phyloP scores from a whole-genome alignment of 2,113 vertebrate species.

The Apeltes quadracus region DNA sequence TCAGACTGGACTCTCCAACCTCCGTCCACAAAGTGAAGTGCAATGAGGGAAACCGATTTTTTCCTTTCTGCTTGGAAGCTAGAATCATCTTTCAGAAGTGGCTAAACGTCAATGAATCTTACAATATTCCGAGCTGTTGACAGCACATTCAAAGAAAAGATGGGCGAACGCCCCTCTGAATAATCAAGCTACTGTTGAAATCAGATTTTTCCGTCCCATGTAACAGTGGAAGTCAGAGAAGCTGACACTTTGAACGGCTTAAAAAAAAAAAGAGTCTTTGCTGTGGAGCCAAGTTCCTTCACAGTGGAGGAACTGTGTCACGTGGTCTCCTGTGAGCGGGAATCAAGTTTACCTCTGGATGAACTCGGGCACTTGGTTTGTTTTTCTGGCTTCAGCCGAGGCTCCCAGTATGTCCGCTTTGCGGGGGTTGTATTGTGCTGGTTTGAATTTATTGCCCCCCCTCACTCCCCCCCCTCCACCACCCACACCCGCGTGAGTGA shows the following conservation, averaged over 20 bases:
- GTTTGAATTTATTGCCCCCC: conserved; percentile 64
- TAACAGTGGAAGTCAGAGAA: background rate
- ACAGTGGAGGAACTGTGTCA: conserved; percentile 24
- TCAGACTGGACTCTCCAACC: conserved; percentile 1
- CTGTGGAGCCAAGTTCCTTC: conserved; percentile 37
- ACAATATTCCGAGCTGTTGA: background rate
- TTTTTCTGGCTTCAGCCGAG: conserved; percentile 52
- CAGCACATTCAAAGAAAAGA: background rate
- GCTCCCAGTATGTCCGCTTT: conserved; percentile 51
- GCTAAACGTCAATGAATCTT: conserved; percentile 8
- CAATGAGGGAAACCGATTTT: background rate
- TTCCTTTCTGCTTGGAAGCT: conserved; percentile 7
- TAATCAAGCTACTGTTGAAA: background rate
- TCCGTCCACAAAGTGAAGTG: background rate
- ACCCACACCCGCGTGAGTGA: conserved; percentile 8
- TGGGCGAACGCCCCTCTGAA: background rate
- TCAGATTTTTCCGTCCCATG: background rate
- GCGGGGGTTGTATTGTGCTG: conserved; percentile 59
- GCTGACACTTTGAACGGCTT: conserved; percentile 13
- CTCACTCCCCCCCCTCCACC: too few species aligned
- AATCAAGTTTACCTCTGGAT: conserved; percentile 68
- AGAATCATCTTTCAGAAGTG: background rate
- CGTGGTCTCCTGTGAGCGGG: conserved; percentile 40
- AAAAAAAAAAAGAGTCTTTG: conserved; percentile 22
- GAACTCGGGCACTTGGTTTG: conserved; percentile 55